Conservation (phyloP, 2,113 vertebrate species). For the Nannospalax galili region DNA sequence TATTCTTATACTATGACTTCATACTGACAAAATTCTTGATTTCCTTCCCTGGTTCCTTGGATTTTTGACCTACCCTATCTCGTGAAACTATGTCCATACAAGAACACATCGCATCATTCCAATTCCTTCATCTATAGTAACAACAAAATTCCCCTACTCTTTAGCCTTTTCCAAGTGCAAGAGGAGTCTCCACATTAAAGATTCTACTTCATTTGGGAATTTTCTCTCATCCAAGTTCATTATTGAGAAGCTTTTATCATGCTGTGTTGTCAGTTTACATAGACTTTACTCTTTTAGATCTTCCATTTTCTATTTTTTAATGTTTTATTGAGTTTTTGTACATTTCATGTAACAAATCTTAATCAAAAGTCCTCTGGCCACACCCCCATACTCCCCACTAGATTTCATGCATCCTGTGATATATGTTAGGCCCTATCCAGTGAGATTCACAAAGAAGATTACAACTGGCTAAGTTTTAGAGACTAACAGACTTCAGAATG, state of each 20-base stretch:
- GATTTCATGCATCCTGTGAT: too few relatives aligned
- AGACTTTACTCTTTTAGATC: constrained; percentile 14
- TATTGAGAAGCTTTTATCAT: neutral
- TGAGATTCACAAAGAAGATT: too few relatives aligned
- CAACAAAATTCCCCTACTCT: neutral
- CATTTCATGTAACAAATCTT: too few relatives aligned
- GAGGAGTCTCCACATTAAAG: neutral
- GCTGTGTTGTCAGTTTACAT: neutral
- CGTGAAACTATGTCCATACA: neutral
- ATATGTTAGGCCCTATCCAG: too few relatives aligned
- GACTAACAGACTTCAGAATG: too few relatives aligned
- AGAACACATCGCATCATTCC: neutral
- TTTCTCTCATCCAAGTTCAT: neutral
- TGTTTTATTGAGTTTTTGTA: too few relatives aligned
- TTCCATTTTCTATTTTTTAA: neutral
- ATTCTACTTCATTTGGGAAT: neutral
- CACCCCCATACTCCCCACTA: too few relatives aligned
- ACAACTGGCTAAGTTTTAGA: too few relatives aligned
- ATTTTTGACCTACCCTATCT: neutral
- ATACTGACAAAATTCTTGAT: neutral
- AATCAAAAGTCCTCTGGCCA: too few relatives aligned
- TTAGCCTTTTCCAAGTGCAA: neutral
- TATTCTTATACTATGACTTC: neutral
- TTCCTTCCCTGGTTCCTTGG: neutral
- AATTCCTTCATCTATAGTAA: neutral